phyloP scores from a whole-genome alignment of 2,113 vertebrate genomes.

The Lycaon pictus region DNA sequence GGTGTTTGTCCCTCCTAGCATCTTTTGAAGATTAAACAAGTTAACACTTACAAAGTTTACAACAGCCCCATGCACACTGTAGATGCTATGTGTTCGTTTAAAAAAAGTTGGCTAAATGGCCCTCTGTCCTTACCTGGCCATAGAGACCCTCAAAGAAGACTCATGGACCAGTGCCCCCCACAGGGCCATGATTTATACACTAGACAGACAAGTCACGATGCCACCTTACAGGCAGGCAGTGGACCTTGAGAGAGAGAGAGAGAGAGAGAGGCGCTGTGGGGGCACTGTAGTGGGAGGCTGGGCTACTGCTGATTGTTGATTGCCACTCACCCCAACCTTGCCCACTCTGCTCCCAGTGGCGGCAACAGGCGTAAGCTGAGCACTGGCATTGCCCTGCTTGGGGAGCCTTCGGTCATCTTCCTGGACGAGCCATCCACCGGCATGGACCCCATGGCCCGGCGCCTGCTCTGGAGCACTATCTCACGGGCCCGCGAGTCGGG shows the following conservation, averaged over 20 bases:
- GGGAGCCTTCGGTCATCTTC: slow-evolving; percentile 96
- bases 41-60: neutral
- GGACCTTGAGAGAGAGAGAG: too few relatives aligned
- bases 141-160: neutral
- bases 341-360: slow-evolving; percentile 83
- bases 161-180: neutral
- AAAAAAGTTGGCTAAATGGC: neutral
- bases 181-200: neutral
- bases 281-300: neutral
- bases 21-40: neutral
- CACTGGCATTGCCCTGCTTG: slow-evolving; percentile 95
- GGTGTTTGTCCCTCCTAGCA: neutral
- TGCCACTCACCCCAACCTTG: neutral
- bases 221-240: neutral
- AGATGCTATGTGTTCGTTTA: neutral
- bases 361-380: slow-evolving; percentile 97
- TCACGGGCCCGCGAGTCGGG: slow-evolving; percentile 94
- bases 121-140: neutral
- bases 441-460: slow-evolving; percentile 98
- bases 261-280: neutral
- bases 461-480: slow-evolving; percentile 96
- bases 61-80: neutral
- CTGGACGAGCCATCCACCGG: slow-evolving; percentile 98
- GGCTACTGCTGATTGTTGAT: neutral
- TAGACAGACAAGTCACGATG: neutral